phyloP scores from a whole-genome alignment of 2,113 vertebrate species.

The Gila orcuttii region DNA sequence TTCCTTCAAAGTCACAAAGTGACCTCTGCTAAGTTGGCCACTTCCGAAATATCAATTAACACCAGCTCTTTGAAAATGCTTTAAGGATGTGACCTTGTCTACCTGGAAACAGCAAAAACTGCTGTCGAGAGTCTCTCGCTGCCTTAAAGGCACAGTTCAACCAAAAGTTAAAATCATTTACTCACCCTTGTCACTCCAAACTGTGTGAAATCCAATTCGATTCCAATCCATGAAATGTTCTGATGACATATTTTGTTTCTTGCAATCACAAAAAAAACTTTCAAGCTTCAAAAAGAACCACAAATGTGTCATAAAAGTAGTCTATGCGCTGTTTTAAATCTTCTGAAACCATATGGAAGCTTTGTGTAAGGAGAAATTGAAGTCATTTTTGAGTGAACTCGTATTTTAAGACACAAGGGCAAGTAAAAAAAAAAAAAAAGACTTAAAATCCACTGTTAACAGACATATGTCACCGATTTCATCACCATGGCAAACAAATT shows the following conservation, averaged over 20 bases:
- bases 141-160: slow-evolving; percentile 1
- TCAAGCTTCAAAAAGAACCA: not conserved
- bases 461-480: slow-evolving; percentile 11
- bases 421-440: not conserved
- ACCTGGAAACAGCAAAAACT: slow-evolving; percentile 16
- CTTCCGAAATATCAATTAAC: slow-evolving; percentile 53
- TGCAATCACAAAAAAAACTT: not conserved
- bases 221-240: not conserved
- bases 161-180: not conserved
- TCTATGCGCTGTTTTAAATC: not conserved
- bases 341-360: not conserved
- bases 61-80: slow-evolving; percentile 56
- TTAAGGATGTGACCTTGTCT: slow-evolving; percentile 46
- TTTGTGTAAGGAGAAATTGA: not conserved
- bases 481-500: slow-evolving; percentile 3
- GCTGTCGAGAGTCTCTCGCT: not conserved
- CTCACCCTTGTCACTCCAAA: not conserved
- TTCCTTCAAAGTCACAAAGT: slow-evolving; percentile 44
- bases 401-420: not conserved
- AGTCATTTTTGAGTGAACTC: not conserved
- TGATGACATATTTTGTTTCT: not conserved
- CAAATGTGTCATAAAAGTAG: not conserved
- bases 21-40: slow-evolving; percentile 30
- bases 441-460: slow-evolving; percentile 1
- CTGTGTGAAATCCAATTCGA: not conserved